phyloP scores from a whole-genome alignment of 92 coral and sea anemone genomes.

The Porites evermanni region DNA sequence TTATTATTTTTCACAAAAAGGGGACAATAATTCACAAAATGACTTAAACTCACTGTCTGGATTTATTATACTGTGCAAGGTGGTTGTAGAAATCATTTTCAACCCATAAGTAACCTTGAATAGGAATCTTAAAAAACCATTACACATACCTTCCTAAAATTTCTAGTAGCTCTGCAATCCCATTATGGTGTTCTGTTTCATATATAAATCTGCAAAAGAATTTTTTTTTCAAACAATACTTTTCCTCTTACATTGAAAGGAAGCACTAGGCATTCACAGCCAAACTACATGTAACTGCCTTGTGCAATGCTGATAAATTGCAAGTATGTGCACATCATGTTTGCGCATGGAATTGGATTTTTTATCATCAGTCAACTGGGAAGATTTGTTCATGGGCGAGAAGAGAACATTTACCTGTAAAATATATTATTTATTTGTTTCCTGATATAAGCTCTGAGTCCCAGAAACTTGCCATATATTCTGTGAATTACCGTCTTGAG shows the following conservation, averaged over 20 bases:
- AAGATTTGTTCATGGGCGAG: background rate
- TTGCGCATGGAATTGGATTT: background rate
- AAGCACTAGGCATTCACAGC: no score
- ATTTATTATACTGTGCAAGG: no score
- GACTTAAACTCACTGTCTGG: no score
- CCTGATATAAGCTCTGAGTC: constrained; percentile 95
- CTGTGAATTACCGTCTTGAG: constrained; percentile 98
- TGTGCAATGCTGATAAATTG: no score
- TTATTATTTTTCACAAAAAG: no score
- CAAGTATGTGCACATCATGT: background rate
- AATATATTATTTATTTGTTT: constrained; percentile 96
- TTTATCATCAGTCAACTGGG: background rate
- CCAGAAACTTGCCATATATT: constrained; percentile 97
- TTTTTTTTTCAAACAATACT: background rate
- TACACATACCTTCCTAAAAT: constrained; percentile 91
- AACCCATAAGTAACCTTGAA: no score
- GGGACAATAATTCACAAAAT: no score
- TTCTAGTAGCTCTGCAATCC: constrained; percentile 98
- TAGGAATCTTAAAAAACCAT: background rate
- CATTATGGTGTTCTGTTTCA: constrained; percentile 98
- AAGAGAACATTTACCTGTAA: constrained; percentile 74
- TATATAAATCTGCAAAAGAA: constrained; percentile 85
- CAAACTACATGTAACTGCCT: no score
- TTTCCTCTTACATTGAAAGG: no score
- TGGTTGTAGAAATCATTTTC: no score